Base-by-base conservation (phyloP, 2,797 vertebrate species). In the Hydrolagus colliei region DNA sequence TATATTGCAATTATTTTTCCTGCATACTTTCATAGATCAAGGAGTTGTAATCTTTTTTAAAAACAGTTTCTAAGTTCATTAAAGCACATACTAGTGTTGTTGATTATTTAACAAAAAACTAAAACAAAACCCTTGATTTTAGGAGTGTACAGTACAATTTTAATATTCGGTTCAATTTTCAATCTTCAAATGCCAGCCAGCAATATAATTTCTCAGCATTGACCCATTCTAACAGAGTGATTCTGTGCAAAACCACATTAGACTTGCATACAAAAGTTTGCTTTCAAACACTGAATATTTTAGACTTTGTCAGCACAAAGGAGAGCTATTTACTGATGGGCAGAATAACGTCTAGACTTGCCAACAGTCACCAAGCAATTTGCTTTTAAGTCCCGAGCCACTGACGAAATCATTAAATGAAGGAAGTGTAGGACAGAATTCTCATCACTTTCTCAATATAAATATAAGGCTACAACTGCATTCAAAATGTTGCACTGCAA, bases 51-150 rank as follows among this genome's bases (percentile, higher is more conserved):
- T 71, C 27, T 71, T 52, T 52, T 52, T 27, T 27, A 27, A 27
- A 52, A 52, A 52, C 1, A 11, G 27, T 35, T 10, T 41, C 77
- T 79, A 63, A 79, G 14, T 84, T 84, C 27, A 41, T 84, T 52
- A 52, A 71, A 84, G 65, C 62, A 84, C 41, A 84, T 84, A 20
- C 41, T 27, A 84, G 52, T 84, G 79, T 67, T 82, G 79, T 68
- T 35, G 71, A 41, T 84, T 84, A 71, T 84, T 68, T 20, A 27
- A 27, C 27, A 68, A 67, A 68, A 63, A 84, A 32, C 41, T 84
- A 68, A 63, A 71, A 41, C 27, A 10, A 35, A 41, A 84, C 35
- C 27, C 27, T 27, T 27, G 20, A 68, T 65, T 68, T 71, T 76
- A 35, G 4, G 35, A 32, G 32, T 52, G 65, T n/a, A 71, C 59